These are phyloP conservation scores for Oncorhynchus masou DNA, from an alignment of 2,113 vertebrate genomes.

Conservation along the genomic window DNA sequence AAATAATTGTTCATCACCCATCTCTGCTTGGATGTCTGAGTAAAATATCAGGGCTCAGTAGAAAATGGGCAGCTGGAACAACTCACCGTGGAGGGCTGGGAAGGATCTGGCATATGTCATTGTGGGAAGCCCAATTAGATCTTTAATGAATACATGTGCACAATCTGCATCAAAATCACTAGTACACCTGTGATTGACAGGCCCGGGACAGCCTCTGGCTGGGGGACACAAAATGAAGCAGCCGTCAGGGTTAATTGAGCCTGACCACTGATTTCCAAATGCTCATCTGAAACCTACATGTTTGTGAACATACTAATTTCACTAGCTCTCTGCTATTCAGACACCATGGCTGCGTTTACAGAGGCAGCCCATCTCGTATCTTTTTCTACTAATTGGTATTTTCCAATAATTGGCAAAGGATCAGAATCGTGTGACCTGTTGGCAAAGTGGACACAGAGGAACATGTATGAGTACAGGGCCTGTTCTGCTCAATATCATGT, in stretches of 20 bases:
- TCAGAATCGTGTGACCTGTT: too few relatives aligned
- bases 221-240: not conserved
- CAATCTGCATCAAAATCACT: constrained; percentile 15
- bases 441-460: not conserved
- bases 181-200: constrained; percentile 32
- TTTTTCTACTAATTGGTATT: too few relatives aligned
- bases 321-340: not conserved
- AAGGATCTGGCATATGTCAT: constrained; percentile 48
- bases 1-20: constrained; percentile 52
- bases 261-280: not conserved
- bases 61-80: constrained; percentile 24
- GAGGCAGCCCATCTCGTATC: too few relatives aligned
- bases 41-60: constrained; percentile 38
- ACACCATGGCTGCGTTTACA: not conserved
- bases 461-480: not conserved
- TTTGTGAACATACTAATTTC: not conserved
- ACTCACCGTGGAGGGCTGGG: constrained; percentile 10
- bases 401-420: too few relatives aligned
- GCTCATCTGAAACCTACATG: not conserved
- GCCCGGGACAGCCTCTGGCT: not conserved
- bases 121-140: constrained; percentile 46
- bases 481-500: not conserved
- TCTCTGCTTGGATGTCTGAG: constrained; percentile 10
- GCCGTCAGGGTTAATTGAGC: not conserved
- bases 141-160: constrained; percentile 45